These are phyloP conservation scores for Falcunculus frontatus DNA, from an alignment of 2,113 vertebrate genomes.

Conservation along the genomic window DNA sequence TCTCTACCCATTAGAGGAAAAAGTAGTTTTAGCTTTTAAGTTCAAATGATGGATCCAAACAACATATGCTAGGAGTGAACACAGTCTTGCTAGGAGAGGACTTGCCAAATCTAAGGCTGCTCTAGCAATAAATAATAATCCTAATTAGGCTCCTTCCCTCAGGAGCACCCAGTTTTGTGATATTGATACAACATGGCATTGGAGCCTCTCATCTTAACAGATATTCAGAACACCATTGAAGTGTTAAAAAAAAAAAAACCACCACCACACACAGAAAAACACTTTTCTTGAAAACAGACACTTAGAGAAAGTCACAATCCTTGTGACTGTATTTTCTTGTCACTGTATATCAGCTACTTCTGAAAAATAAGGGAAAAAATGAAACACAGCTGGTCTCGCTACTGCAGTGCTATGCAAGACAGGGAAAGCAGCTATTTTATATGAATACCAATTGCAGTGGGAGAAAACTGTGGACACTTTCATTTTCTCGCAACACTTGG, in stretches of 20 bases:
- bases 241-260: neutral
- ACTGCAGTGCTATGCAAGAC: neutral
- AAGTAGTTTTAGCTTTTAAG: conserved; percentile 43
- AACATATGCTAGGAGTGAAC: conserved; percentile 45
- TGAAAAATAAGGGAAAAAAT: neutral
- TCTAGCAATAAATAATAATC: conserved; percentile 42
- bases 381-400: neutral
- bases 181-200: neutral
- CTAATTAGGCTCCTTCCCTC: conserved; percentile 39
- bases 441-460: neutral
- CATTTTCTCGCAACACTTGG: neutral
- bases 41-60: conserved; percentile 44
- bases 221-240: neutral
- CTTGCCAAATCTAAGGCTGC: conserved; percentile 34
- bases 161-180: neutral
- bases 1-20: conserved; percentile 37
- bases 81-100: conserved; percentile 5
- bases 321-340: conserved; percentile 1
- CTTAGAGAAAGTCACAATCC: neutral
- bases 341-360: neutral
- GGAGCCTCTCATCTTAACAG: neutral
- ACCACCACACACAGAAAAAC: neutral
- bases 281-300: neutral
- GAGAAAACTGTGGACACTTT: neutral
- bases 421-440: neutral